Evolutionary conservation across 2,888 invertebrate species (phyloP), one percentile per base, ranked within the genome.

Genomic region (Diarsia rubi): DNA sequence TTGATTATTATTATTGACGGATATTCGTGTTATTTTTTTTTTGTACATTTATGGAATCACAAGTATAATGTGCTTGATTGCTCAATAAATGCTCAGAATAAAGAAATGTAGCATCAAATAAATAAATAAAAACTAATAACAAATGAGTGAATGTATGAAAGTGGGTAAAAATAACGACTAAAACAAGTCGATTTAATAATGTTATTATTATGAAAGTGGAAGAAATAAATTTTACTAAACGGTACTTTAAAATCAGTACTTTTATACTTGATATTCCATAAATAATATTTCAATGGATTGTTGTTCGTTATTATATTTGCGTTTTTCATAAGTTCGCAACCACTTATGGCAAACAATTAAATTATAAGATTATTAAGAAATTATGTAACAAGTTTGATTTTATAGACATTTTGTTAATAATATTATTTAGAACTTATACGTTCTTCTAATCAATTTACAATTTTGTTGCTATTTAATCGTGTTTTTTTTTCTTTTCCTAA

Each of bases 1-100:
- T 87, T 88, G 78, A 77, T 88, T 77, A 79, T 84, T 80, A 78
- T 69, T 75, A 72, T 83, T 78, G 64, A 74, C 14, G 49, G 54
- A 71, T 65, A 42, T 64, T 84, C 24, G 14, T 73, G 19, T 69
- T 73, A 49, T 42, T 62, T 69, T 69, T 31, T 79, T 64, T 69
- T 74, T 37, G 63, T 78, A 14, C 1, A 57, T 79, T 78, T 86
- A 69, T 83, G 83, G 77, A 82, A 82, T 84, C 65, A 71, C 84
- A 78, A 79, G 77, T 84, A 67, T 76, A 78, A 77, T 67, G 62
- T 69, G 75, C 77, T 45, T 64, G 74, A 75, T 86, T 84, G 83
- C 83, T 83, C 77, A 83, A 83, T 72, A 76, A 81, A 73, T 72
- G 74, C 75, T 78, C 78, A 72, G 65, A 70, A 57, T 75, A 64